Base-by-base conservation (phyloP, 2,888 invertebrate genomes). In the Prosapia bicincta region DNA sequence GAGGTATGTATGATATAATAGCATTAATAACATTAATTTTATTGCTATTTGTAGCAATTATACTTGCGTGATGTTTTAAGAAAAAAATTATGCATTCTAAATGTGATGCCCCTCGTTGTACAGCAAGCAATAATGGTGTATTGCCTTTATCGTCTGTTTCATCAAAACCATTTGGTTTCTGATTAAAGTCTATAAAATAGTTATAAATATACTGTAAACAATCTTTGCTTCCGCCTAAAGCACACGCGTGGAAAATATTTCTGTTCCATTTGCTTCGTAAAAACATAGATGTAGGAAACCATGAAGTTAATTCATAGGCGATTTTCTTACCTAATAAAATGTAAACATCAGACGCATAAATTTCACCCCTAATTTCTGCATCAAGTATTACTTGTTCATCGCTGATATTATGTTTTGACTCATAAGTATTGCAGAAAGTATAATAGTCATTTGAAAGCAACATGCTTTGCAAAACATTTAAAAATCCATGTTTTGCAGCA, bases 171-270 rank as follows among this genome's bases (percentile, higher is more conserved):
- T 67, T 43, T 9, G 23, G 9, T 26, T 72, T 32, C 23, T 32
- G 72, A n/a, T 23, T 68, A 30, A 72, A 72, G 6, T 32, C 9
- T 30, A 10, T 72, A 26, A 67, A 72, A 25, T 67, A 72, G 0
- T 66, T 26, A 13, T 72, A n/a, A 32, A 72, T 10, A 38, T 67
- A 67, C 28, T 10, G 15, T 0, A 72, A 26, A 26, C 72, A 66
- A 1, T 72, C 26, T 38, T 67, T 9, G 25, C 30, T 72, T 67
- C 72, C 67, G 6, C 67, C 72, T 5, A 67, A 25, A 3, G 72
- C 72, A 32, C 72, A 72, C 10, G 67, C 72, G 15, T 72, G 72
- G 23, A 72, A 72, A 32, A 72, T 43, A n/a, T 66, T 67, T 23
- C 38, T 26, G 26, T 72, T 67, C 32, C 32, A 15, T 13, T 23